phyloP scores from a whole-genome alignment of 2,113 vertebrate species.

The Mormoops blainvillei region DNA sequence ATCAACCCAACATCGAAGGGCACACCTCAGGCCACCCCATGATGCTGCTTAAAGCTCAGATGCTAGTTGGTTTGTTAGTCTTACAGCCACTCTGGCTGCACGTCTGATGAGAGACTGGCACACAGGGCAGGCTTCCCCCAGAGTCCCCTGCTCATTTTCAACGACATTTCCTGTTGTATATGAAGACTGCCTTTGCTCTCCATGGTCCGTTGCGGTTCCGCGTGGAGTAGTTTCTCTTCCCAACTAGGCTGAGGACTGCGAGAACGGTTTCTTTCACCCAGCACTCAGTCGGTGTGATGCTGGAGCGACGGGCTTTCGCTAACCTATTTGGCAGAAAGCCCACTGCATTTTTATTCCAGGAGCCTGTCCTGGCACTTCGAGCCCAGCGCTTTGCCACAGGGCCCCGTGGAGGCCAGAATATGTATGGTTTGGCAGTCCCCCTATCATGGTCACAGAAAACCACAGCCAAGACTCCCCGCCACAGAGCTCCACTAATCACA shows the following conservation, averaged over 20 bases:
- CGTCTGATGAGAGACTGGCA: not conserved
- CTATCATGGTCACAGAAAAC: not conserved
- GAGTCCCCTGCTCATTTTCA: not conserved
- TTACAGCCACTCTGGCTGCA: fast-evolving
- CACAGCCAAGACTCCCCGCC: not conserved
- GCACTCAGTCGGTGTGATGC: not conserved
- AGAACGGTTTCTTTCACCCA: not conserved
- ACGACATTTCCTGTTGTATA: not conserved
- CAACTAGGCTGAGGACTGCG: not conserved
- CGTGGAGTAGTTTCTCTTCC: fast-evolving
- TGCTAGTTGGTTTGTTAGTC: not conserved
- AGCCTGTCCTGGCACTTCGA: not conserved
- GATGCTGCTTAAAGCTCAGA: not conserved
- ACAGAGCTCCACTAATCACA: not conserved
- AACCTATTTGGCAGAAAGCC: not conserved
- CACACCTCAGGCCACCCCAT: not conserved
- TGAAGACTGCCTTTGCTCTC: not conserved
- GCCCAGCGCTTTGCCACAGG: not conserved
- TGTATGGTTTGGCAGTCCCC: not conserved
- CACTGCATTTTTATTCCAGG: not conserved
- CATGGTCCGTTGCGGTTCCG: fast-evolving
- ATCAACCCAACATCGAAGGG: not conserved
- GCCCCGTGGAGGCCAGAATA: not conserved
- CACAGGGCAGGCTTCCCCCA: fast-evolving
- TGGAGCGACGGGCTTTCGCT: not conserved